Conservation (phyloP, 64 coral and sea anemone species). For the Montipora sp. region DNA sequence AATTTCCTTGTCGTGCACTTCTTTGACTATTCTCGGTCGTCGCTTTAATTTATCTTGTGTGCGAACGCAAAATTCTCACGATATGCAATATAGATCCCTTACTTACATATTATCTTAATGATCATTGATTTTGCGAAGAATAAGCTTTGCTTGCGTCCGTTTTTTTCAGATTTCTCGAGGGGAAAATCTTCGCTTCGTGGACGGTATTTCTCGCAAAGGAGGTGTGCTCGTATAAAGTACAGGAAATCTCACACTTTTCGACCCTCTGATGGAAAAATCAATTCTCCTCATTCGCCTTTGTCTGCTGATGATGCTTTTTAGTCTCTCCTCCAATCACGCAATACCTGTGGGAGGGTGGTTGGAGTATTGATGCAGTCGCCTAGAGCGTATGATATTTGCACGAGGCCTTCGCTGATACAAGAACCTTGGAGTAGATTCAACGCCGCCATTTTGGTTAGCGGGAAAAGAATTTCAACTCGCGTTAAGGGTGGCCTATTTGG, state of each 20-base stretch:
- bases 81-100: not conserved
- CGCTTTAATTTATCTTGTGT: too few relatives aligned
- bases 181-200: not conserved
- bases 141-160: not conserved
- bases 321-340: conserved; percentile 78
- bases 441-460: conserved; percentile 91
- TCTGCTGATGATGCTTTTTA: conserved; percentile 74
- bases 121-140: not conserved
- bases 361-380: conserved; percentile 78
- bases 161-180: not conserved
- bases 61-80: conserved; percentile 19
- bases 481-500: conserved; percentile 25
- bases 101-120: not conserved
- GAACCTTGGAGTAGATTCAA: conserved; percentile 89
- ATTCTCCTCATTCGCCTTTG: conserved; percentile 66
- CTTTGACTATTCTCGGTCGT: too few relatives aligned
- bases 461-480: conserved; percentile 81
- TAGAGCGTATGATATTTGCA: conserved; percentile 89
- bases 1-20: too few relatives aligned
- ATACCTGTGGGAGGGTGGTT: conserved; percentile 65
- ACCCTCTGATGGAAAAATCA: not conserved
- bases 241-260: conserved; percentile 5
- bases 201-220: conserved; percentile 29
- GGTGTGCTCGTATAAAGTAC: conserved; percentile 20
- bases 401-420: conserved; percentile 89